Percentiles rank a stretch among this genome's conserved stretches.
phyloP scores from a whole-genome alignment of 2,888 invertebrate species.

The Lutraria lutraria region DNA sequence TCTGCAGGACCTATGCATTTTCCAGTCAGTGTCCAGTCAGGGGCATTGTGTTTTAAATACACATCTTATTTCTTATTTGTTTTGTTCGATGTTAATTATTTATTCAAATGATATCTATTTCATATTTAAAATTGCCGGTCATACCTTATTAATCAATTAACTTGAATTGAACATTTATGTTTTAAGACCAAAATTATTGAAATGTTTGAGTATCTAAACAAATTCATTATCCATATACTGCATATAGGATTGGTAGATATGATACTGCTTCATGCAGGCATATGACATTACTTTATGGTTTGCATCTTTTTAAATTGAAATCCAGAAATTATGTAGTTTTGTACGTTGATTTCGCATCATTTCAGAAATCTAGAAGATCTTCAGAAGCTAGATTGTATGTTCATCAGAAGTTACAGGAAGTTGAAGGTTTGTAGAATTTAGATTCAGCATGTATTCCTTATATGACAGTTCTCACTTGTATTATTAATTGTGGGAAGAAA shows the following conservation, averaged over 20 bases:
- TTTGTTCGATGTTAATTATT: not conserved
- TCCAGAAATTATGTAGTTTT: not conserved
- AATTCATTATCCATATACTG: not conserved
- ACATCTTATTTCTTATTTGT: no score
- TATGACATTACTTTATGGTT: not conserved
- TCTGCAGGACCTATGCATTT: no score
- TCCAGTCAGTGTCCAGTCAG: no score
- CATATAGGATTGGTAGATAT: not conserved
- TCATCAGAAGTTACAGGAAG: slow-evolving; percentile 74
- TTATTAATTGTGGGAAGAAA: no score
- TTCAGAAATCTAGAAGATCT: slow-evolving; percentile 74
- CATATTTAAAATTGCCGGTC: no score
- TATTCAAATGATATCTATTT: not conserved
- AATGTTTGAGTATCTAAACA: not conserved
- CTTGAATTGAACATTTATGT: not conserved
- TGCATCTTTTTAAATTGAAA: not conserved
- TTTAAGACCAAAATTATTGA: not conserved
- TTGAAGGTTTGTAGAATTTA: slow-evolving; percentile 26
- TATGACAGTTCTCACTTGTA: not conserved
- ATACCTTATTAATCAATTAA: no score
- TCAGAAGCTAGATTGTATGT: slow-evolving; percentile 77
- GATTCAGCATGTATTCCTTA: not conserved
- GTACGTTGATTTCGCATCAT: not conserved
- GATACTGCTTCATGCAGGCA: no score
- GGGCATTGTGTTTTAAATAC: no score